These are phyloP conservation scores for Rhyacophila evoluta DNA, from an alignment of 2,888 invertebrate genomes.

Conservation along the genomic window DNA sequence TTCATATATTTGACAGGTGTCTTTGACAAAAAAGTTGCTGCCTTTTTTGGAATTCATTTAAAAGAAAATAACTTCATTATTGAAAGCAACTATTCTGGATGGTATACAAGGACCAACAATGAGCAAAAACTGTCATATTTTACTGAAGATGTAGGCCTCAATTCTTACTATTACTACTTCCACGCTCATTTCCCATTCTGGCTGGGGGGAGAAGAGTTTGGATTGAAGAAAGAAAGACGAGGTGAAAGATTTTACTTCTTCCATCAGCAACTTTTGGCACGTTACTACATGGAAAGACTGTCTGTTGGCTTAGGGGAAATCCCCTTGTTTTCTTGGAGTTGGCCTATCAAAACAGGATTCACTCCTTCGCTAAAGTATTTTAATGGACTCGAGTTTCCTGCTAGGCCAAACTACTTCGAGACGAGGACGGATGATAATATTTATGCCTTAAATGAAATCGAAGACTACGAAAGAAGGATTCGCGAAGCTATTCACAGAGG, in stretches of 20 bases:
- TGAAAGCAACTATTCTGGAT: slow-evolving; percentile 77
- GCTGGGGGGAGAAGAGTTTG: slow-evolving; percentile 64
- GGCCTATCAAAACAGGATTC: slow-evolving; percentile 68
- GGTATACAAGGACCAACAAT: slow-evolving; percentile 70
- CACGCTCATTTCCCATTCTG: slow-evolving; percentile 71
- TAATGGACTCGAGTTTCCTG: slow-evolving; percentile 71
- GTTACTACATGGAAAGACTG: slow-evolving; percentile 75
- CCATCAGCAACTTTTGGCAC: slow-evolving; percentile 65
- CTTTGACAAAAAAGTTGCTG: slow-evolving; percentile 59
- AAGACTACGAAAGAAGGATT: slow-evolving; percentile 64
- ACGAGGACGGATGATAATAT: slow-evolving; percentile 58
- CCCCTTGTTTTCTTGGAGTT: slow-evolving; percentile 70
- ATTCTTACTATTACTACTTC: slow-evolving; percentile 70
- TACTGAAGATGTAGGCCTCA: slow-evolving; percentile 76
- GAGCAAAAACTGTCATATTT: slow-evolving; percentile 68
- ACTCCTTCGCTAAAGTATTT: slow-evolving; percentile 71
- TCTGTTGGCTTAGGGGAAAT: slow-evolving; percentile 72
- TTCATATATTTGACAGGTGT: too few species aligned
- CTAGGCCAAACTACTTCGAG: slow-evolving; percentile 64
- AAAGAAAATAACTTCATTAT: slow-evolving; percentile 72
- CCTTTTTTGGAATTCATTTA: slow-evolving; percentile 66
- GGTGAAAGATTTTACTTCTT: slow-evolving; percentile 65
- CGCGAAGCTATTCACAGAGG: slow-evolving; percentile 67
- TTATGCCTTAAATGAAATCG: slow-evolving; percentile 56
- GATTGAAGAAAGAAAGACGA: slow-evolving; percentile 60